A percentile compares a stretch with the other conserved stretches of the same genome.
These are phyloP conservation scores for Calyptomena viridis DNA, from an alignment of 2,113 vertebrate species.

Conservation along the genomic window DNA sequence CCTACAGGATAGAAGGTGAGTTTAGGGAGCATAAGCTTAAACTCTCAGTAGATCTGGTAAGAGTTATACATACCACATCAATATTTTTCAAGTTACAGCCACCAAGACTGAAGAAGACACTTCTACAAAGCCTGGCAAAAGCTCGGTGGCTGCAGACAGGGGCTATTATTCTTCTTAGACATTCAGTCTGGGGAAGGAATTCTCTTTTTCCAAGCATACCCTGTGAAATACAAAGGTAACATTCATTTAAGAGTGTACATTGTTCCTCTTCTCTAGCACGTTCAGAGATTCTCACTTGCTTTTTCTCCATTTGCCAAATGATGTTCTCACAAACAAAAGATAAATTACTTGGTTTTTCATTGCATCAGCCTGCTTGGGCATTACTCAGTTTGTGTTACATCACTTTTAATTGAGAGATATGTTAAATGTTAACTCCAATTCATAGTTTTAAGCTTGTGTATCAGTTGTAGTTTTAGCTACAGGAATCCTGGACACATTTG, in stretches of 20 bases:
- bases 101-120: conserved; percentile 80
- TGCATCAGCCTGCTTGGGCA: background rate
- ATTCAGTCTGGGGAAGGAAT: conserved; percentile 75
- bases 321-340: background rate
- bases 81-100: conserved; percentile 84
- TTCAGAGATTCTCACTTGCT: background rate
- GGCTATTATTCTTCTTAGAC: conserved; percentile 76
- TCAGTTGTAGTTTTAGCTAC: background rate
- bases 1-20: background rate
- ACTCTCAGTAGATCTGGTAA: background rate
- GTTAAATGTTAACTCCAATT: background rate
- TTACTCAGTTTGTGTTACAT: background rate
- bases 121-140: conserved; percentile 77
- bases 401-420: background rate
- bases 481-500: background rate
- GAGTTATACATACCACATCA: conserved; percentile 73
- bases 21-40: background rate
- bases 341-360: background rate
- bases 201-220: conserved; percentile 75
- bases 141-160: conserved; percentile 69
- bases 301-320: background rate
- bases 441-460: background rate
- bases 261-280: background rate
- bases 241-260: background rate
- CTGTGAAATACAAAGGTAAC: conserved; percentile 49